Conservation (phyloP, 2,113 vertebrate genomes). For the Scytalopus superciliaris region DNA sequence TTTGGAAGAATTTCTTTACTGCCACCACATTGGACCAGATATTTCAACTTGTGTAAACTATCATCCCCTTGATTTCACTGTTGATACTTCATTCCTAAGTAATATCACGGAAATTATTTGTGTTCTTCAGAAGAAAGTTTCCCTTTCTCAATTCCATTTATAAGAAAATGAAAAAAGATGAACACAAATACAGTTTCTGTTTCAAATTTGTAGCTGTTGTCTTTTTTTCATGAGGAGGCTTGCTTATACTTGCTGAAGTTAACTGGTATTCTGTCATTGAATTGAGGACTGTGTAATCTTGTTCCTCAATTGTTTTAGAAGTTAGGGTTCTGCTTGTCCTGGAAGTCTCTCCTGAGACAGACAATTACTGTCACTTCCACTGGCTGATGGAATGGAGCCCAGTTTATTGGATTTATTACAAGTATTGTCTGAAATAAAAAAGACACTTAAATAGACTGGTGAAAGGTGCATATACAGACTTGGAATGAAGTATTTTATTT, state of each 20-base stretch:
- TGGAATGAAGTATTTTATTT: background rate
- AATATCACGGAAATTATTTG: background rate
- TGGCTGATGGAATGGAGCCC: background rate
- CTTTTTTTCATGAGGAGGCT: background rate
- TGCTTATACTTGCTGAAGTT: background rate
- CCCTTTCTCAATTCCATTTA: background rate
- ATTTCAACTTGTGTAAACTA: background rate
- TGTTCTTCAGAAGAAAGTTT: background rate
- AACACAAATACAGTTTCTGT: background rate
- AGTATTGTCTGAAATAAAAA: background rate
- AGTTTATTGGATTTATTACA: background rate
- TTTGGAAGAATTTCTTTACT: background rate
- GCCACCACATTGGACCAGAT: background rate
- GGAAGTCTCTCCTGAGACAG: background rate
- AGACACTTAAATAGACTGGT: background rate
- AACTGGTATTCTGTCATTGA: background rate
- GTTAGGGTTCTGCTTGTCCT: background rate
- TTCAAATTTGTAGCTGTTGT: background rate
- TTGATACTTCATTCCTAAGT: background rate
- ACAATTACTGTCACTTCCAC: background rate
- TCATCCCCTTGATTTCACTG: background rate
- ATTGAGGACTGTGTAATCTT: background rate
- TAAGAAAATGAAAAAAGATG: background rate
- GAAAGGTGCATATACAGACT: background rate
- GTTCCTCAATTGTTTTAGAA: background rate